Base-by-base conservation (phyloP, 2,888 invertebrate genomes). In the Morpho helenor region DNA sequence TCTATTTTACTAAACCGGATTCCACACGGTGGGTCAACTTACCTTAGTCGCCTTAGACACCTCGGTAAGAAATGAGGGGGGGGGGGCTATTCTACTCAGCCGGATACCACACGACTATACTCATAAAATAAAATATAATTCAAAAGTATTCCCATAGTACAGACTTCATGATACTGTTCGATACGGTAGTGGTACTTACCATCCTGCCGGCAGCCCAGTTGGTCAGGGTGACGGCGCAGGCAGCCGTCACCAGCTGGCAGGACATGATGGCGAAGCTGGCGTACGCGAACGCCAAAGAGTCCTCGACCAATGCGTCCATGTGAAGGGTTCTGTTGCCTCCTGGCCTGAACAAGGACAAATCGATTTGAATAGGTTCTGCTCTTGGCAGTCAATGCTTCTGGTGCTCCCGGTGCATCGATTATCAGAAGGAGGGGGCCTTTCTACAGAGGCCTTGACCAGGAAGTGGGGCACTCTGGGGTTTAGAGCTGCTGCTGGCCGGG, bases 201-300 rank as follows among this genome's bases (percentile, higher is more conserved):
- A 90, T 87, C 61, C 86, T 81, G 8, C 86, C 81, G 0, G 93
- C 92, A 1, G 92, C 88, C 75, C 91, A 84, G 75, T 92, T 92
- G 46, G 92, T 82, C 23, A 92, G 76, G 23, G 91, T 84, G 39
- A 93, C 92, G 44, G 92, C 91, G 9, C 80, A 65, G 9, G 92
- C 87, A 0, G 92, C 92, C 2, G 88, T 76, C n/a, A 81, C 40
- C 48, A 93, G 75, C 75, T 93, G 92, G 10, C 86, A 62, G 4
- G 76, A 73, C 66, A 93, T 92, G 56, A 93, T 74, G 39, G 82
- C 82, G 0, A 86, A 73, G 64, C 91, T 92, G 39, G 91, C 91
- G 2, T 78, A 65, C 1, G 84, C 92, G 69, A 92, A 93, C 43
- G 93, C 91, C 4, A 79, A 65, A 2, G 92, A 90, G 74, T 93